A percentile compares a stretch with the other conserved stretches of the same genome.
Evolutionary conservation across 1,140 invertebrate species (phyloP).

Genomic region (Pomacea maculata): DNA sequence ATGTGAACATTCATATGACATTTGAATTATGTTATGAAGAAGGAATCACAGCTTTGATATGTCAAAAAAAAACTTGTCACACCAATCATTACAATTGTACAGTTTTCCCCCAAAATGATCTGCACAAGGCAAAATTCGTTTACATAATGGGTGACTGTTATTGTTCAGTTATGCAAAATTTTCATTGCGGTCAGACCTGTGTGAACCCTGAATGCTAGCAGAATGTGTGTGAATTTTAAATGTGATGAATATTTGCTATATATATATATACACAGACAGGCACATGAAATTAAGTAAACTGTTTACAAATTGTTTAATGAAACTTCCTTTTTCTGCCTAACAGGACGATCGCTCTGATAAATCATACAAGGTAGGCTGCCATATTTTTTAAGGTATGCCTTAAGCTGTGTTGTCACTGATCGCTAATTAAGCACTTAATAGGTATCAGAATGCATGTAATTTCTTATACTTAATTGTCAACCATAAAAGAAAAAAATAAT

Average conservation of each 20-base stretch:
- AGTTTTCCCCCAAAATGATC: neutral
- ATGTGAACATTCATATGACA: too few relatives aligned
- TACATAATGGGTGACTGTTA: too few relatives aligned
- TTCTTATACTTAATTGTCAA: too few relatives aligned
- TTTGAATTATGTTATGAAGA: too few relatives aligned
- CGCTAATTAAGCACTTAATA: neutral
- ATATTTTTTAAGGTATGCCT: conserved; percentile 1
- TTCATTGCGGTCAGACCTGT: neutral
- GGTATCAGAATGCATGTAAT: neutral
- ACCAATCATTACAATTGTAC: too few relatives aligned
- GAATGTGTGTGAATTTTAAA: neutral
- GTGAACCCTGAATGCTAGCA: neutral
- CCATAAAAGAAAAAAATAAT: neutral
- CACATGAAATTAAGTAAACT: neutral
- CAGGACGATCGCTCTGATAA: conserved; percentile 31
- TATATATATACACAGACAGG: neutral
- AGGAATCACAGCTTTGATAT: too few relatives aligned
- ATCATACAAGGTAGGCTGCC: conserved; percentile 24
- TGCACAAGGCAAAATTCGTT: neutral
- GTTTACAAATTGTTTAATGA: neutral
- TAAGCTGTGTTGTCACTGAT: neutral
- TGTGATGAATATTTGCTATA: neutral
- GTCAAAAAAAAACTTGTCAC: too few relatives aligned
- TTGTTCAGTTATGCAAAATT: neutral
- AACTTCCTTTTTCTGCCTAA: neutral